phyloP scores from a whole-genome alignment of 2,888 invertebrate species.

The Dioctria linearis region DNA sequence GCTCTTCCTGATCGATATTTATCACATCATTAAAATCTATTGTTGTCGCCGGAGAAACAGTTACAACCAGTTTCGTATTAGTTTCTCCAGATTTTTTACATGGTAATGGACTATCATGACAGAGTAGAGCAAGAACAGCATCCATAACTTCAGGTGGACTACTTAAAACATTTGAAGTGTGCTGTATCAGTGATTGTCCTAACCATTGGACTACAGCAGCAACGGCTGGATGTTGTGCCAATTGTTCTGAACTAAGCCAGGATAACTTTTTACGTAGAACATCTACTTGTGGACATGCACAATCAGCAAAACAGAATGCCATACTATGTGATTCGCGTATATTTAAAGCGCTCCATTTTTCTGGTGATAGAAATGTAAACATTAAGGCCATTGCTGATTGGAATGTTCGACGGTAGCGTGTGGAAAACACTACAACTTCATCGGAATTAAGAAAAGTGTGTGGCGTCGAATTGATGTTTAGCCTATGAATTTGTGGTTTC shows the following conservation, averaged over 20 bases:
- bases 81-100: conserved; percentile 72
- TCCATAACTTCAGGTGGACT: conserved; percentile 81
- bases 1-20: conserved; percentile 70
- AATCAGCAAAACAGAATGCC: conserved; percentile 88
- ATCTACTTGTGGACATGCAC: conserved; percentile 79
- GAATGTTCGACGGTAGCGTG: conserved; percentile 89
- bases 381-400: conserved; percentile 89
- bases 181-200: conserved; percentile 78
- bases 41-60: conserved; percentile 59
- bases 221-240: conserved; percentile 83
- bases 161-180: conserved; percentile 74
- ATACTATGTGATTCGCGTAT: conserved; percentile 85
- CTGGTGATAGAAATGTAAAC: conserved; percentile 79
- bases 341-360: conserved; percentile 77
- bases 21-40: conserved; percentile 69
- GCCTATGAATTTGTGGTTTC: conserved; percentile 62
- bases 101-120: conserved; percentile 86
- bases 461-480: conserved; percentile 65
- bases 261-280: conserved; percentile 71
- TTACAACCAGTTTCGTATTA: conserved; percentile 36
- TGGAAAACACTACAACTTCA: conserved; percentile 82
- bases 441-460: conserved; percentile 71
- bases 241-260: conserved; percentile 76
- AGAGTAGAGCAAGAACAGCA: conserved; percentile 86
- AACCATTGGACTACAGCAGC: conserved; percentile 78